Conservation (phyloP, 2,888 invertebrate species). For the Papilio gigon region DNA sequence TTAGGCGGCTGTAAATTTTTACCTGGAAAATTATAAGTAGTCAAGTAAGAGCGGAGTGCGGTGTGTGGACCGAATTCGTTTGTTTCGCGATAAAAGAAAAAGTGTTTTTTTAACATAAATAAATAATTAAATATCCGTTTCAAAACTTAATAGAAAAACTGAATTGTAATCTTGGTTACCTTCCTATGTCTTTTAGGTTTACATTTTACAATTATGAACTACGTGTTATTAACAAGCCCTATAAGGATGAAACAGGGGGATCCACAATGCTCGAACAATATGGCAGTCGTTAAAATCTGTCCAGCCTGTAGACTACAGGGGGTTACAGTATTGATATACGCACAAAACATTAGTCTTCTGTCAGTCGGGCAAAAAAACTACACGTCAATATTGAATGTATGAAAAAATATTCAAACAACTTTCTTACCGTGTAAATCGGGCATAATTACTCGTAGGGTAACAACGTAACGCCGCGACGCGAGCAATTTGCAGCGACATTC, state of each 20-base stretch:
- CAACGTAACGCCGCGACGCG: constrained; percentile 21
- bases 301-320: neutral
- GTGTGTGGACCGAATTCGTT: neutral
- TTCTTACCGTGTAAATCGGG: constrained; percentile 10
- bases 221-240: too few species aligned
- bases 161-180: neutral
- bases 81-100: neutral
- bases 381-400: neutral
- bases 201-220: neutral
- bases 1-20: constrained; percentile 17
- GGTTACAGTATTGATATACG: neutral
- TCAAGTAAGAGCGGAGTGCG: neutral
- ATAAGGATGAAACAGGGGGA: too few species aligned
- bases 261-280: too few species aligned
- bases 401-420: neutral
- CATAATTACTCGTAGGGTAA: constrained; percentile 16
- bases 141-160: neutral
- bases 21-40: constrained; percentile 15
- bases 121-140: neutral
- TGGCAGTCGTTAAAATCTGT: neutral
- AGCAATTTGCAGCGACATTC: constrained; percentile 30
- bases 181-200: neutral
- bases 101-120: neutral
- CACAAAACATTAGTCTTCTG: neutral
- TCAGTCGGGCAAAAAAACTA: neutral